Base-by-base conservation (phyloP, 2,113 vertebrate genomes). In the Speoplatyrhinus poulsoni region DNA sequence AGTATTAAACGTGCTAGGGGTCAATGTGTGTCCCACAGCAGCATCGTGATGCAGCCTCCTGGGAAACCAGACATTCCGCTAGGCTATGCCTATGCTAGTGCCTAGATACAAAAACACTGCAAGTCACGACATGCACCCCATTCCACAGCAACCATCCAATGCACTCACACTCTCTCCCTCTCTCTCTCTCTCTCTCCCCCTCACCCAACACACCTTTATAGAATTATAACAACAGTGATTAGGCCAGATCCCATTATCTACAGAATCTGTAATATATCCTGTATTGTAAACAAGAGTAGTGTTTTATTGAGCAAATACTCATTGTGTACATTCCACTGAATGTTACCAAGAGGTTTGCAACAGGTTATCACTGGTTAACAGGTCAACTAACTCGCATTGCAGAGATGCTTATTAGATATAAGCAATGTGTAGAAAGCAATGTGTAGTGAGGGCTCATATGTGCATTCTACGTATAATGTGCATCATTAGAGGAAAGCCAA, bases 51-150 rank as follows among this genome's bases (percentile, higher is more conserved):
- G 65, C 70, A 66, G 73, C 77, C 84, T 89, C 87, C 62, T 70
- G 77, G 85, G 84, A 88, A 89, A 73, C 71, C 16, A 84, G 73
- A 69, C 85, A 89, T 92, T 91, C 84, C 77, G 60, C 26, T 62
- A 59, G 84, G 69, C 67, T n/a, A n/a, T n/a, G n/a, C n/a, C n/a
- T n/a, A n/a, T n/a, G n/a, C n/a, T 65, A 70, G 81, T 63, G 65
- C 72, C 76, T 87, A 73, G 70, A 71, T 81, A 87, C 80, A 81
- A 87, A 79, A 91, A 87, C 82, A 72, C 15, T 9, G 48, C 92
- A 81, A 80, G 92, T 92, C 76, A 66, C 62, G 81, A 90, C 92
- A 89, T 46, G 92, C 79, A 0, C n/a, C 46, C 72, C 69, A 87
- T 85, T 80, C 89, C 87, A 72, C 47, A 73, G 62, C 63, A 76